A percentile compares a stretch with the other conserved stretches of the same genome.
Conservation (phyloP, 1,140 invertebrate species). For the Oedothorax gibbosus region DNA sequence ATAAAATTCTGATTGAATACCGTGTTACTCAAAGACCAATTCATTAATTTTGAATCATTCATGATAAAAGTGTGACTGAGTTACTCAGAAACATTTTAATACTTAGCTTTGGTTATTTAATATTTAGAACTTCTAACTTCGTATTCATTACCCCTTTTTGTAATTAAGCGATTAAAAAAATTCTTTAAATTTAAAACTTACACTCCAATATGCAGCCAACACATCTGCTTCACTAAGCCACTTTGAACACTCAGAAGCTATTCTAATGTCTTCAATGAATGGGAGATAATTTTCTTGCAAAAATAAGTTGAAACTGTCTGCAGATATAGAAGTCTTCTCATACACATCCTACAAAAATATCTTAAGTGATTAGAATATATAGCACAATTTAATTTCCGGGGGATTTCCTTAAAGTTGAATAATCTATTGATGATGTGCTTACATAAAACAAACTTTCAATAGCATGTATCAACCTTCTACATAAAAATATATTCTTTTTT, state of each 20-base stretch:
- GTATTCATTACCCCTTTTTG: not conserved
- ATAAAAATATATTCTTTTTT: no score
- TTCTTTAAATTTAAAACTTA: not conserved
- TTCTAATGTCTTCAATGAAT: constrained; percentile 30
- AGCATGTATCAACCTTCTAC: no score
- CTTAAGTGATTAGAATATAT: not conserved
- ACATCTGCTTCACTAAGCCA: constrained; percentile 37
- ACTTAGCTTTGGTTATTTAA: not conserved
- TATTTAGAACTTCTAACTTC: not conserved
- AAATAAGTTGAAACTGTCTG: constrained; percentile 16
- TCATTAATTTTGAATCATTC: not conserved
- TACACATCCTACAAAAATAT: constrained; percentile 30
- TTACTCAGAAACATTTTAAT: not conserved
- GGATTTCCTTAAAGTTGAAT: not conserved
- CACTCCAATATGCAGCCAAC: constrained; percentile 23
- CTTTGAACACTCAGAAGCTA: not conserved
- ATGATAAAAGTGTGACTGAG: no score
- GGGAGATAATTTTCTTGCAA: constrained; percentile 32
- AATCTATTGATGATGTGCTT: no score
- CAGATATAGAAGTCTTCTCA: constrained; percentile 31
- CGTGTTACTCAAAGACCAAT: not conserved
- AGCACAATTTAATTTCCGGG: no score
- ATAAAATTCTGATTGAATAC: no score
- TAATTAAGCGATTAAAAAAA: not conserved
- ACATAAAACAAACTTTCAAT: no score